Percentiles rank a stretch among this genome's conserved stretches.
Evolutionary conservation across 2,113 vertebrate species (phyloP).

Genomic region (Chaetura pelagica): DNA sequence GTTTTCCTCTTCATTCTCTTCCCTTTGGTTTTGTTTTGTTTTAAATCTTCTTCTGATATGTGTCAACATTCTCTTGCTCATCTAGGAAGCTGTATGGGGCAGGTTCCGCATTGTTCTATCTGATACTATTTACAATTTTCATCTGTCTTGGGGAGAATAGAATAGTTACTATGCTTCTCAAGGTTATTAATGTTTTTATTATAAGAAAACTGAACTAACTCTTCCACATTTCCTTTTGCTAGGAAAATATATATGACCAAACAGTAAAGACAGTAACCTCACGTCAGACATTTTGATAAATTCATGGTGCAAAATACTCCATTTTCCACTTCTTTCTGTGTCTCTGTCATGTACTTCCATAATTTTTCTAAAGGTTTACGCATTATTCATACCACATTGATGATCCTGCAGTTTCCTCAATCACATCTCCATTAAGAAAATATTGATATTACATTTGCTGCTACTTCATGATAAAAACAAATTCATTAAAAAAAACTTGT

Average conservation of each 20-base stretch:
- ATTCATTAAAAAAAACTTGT: neutral
- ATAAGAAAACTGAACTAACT: neutral
- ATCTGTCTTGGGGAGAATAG: neutral
- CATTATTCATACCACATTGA: neutral
- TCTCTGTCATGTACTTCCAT: neutral
- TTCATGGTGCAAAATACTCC: neutral
- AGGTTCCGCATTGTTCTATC: neutral
- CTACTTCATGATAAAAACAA: neutral
- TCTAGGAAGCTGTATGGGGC: neutral
- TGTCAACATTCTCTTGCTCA: neutral
- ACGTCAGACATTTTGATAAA: neutral
- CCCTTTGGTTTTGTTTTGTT: neutral
- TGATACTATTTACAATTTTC: neutral
- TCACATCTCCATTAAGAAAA: neutral
- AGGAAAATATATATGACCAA: neutral
- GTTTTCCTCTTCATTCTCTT: neutral
- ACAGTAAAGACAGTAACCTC: neutral
- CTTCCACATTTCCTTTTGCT: neutral
- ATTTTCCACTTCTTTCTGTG: neutral
- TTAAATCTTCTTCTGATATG: neutral
- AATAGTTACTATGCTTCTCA: neutral
- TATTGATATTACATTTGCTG: neutral
- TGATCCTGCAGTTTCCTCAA: neutral
- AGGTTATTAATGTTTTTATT: neutral
- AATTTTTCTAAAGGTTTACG: neutral